Evolutionary conservation across 2,797 vertebrate species (phyloP), one percentile per base, ranked within the genome.

Genomic region (Pipistrellus nathusii): DNA sequence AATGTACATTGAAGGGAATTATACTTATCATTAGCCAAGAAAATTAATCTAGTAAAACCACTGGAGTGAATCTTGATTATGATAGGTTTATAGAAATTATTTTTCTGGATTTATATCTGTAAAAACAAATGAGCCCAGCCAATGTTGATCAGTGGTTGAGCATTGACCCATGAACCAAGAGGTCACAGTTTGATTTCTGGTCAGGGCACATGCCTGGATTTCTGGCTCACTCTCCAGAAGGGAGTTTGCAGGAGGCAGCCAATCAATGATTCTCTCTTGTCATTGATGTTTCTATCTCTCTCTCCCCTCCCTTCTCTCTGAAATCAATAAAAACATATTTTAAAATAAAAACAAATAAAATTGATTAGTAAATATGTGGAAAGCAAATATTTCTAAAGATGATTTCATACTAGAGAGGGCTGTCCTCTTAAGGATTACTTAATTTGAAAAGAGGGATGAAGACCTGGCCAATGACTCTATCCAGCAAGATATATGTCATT

Each of bases 11-110:
- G 68, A 91, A 55, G 35, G 59, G 46, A 96, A 89, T 96, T 97
- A 96, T 95, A 96, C 96, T 97, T 97, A 96, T 72, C 78, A 95
- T 95, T 96, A 95, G 14, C 89, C 90, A 96, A 92, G 66, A 95
- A 97, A 96, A 87, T 95, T 91, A 91, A 95, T 97, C 66, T 77
- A 72, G 69, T 95, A 94, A 97, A 97, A 95, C 78, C 92, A 92
- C 82, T 72, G 14, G 95, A 82, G 48, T 85, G 80, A 57, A 94
- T 90, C 88, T 72, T 96, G 30, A 93, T 97, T 96, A 93, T 41
- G 35, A 94, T 91, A 95, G 48, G 44, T 13, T 7, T 84, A 32
- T 93, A 96, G 62, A 93, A 92, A 94, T 85, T 81, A 69, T 82
- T 94, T 90, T 91, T 38, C 85, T 96, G 8, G 38, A 9, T 96